phyloP scores from a whole-genome alignment of 2,888 invertebrate genomes.

The Dorcus hopei region DNA sequence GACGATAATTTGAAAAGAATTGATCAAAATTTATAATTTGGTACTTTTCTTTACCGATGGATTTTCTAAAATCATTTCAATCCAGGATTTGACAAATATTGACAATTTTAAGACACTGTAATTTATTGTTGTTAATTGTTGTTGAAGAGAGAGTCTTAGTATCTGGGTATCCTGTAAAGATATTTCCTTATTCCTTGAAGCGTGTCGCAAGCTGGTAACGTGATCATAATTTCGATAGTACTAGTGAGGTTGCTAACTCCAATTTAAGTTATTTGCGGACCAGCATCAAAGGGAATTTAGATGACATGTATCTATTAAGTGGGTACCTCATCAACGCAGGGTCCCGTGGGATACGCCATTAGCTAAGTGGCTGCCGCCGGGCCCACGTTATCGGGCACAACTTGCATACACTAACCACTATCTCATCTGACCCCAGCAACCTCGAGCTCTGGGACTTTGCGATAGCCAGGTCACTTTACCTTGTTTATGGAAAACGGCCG shows the following conservation, averaged over 20 bases:
- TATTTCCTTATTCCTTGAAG: not conserved
- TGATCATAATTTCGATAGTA: constrained; percentile 33
- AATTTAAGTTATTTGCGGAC: constrained; percentile 35
- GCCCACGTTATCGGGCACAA: constrained; percentile 21
- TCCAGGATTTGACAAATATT: no score
- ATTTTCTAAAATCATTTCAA: no score
- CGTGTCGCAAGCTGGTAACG: constrained; percentile 32
- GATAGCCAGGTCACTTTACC: not conserved
- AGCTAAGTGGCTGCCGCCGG: constrained; percentile 30
- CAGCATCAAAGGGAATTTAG: constrained; percentile 34
- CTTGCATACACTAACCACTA: constrained; percentile 20
- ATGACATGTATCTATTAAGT: constrained; percentile 36
- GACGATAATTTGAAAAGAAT: no score
- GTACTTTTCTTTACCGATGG: no score
- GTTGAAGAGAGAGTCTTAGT: no score
- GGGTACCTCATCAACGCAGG: constrained; percentile 31
- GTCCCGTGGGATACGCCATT: constrained; percentile 32
- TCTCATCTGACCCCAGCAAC: constrained; percentile 20
- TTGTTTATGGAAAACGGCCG: constrained; percentile 23
- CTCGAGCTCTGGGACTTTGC: constrained; percentile 11
- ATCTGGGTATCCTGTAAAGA: not conserved
- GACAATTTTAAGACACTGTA: no score
- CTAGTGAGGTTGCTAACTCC: constrained; percentile 28
- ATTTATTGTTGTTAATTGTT: no score
- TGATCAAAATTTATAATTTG: no score